Evolutionary conservation across 2,797 vertebrate species (phyloP).

Genomic region (Macropus fuliginosus): DNA sequence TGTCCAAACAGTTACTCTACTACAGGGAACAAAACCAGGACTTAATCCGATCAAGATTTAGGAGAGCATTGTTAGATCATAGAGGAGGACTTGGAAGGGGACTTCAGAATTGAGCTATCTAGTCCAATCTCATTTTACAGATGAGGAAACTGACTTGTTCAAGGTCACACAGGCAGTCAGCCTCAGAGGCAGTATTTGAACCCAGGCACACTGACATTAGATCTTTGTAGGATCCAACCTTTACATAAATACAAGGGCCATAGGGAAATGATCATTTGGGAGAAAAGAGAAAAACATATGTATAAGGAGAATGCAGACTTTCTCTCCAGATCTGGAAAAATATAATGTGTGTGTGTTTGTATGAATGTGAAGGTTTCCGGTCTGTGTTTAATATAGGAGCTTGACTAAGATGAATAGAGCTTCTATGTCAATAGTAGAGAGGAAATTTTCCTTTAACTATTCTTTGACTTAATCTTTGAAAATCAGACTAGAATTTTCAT

Average conservation of each 20-base stretch:
- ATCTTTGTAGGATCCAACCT: background rate
- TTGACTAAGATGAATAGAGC: conserved; percentile 12
- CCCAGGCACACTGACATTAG: background rate
- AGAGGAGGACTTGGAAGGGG: background rate
- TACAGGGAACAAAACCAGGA: background rate
- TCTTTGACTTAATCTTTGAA: conserved; percentile 50
- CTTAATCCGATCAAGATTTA: background rate
- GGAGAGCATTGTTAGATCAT: background rate
- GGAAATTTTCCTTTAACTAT: conserved; percentile 38
- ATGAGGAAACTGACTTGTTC: background rate
- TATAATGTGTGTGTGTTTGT: background rate
- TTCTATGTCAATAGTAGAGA: conserved; percentile 3
- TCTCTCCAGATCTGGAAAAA: background rate
- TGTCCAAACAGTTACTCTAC: background rate
- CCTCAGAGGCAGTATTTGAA: background rate
- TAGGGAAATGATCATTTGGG: background rate
- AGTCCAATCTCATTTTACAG: background rate
- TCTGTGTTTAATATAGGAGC: conserved; percentile 16
- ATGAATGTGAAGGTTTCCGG: background rate
- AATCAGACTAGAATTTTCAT: conserved; percentile 43
- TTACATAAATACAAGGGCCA: background rate
- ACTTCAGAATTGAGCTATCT: background rate
- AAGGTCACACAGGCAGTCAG: background rate
- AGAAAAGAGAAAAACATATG: background rate
- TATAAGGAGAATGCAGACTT: background rate